Evolutionary conservation across 2,888 invertebrate species (phyloP).

Genomic region (Sphaeridia pumilis): DNA sequence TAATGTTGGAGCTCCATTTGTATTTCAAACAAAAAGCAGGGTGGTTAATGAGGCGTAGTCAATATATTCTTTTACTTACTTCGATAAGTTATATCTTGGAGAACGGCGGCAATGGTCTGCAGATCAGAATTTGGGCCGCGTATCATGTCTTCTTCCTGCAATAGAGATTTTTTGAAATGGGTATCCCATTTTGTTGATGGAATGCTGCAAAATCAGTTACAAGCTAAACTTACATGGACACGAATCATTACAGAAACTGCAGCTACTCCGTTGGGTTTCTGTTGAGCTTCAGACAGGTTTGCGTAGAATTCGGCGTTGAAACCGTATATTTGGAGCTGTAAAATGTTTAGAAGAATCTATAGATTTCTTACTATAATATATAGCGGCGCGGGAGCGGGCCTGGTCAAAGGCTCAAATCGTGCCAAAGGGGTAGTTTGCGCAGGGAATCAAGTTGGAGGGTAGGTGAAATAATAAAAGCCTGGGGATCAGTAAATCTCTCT

Average conservation of each 20-base stretch:
- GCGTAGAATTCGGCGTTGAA: slow-evolving; percentile 94
- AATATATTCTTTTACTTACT: too few species aligned
- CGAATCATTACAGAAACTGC: slow-evolving; percentile 91
- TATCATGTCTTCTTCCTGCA: slow-evolving; percentile 64
- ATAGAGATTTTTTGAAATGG: slow-evolving; percentile 32
- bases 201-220: too few species aligned
- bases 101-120: slow-evolving; percentile 73
- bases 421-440: not conserved
- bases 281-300: slow-evolving; percentile 91
- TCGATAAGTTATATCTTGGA: slow-evolving; percentile 71
- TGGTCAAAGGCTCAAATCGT: not conserved
- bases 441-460: not conserved
- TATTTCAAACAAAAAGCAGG: too few species aligned
- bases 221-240: slow-evolving; percentile 45
- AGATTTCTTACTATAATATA: not conserved
- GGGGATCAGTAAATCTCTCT: not conserved
- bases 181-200: too few species aligned
- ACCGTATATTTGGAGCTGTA: slow-evolving; percentile 88
- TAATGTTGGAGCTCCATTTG: too few species aligned
- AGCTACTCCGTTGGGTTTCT: slow-evolving; percentile 92
- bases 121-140: slow-evolving; percentile 64
- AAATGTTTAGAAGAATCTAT: slow-evolving; percentile 35
- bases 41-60: too few species aligned
- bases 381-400: not conserved
- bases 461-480: not conserved